These are phyloP conservation scores for Elymnias hypermnestra DNA, from an alignment of 1,140 invertebrate species.

Conservation along the genomic window DNA sequence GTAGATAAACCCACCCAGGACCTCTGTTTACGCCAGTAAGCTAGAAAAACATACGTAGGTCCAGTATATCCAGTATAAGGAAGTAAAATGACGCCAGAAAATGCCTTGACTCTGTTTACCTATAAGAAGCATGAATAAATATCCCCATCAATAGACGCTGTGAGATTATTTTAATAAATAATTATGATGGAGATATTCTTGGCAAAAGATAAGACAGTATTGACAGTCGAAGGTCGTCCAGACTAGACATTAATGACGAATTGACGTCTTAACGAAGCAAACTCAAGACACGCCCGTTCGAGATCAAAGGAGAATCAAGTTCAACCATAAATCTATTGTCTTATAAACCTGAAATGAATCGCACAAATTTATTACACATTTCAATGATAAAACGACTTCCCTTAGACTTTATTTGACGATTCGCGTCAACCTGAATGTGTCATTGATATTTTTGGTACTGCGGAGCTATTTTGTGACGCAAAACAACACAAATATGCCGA, in stretches of 20 bases:
- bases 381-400: background rate
- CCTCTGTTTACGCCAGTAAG: no score
- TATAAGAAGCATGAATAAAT: no score
- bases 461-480: no score
- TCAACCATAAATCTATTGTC: slow-evolving; percentile 13
- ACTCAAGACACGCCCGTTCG: background rate
- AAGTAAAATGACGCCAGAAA: no score
- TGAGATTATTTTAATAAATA: background rate
- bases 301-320: slow-evolving; percentile 12
- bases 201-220: slow-evolving; percentile 16
- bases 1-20: no score
- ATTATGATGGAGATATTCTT: slow-evolving; percentile 9
- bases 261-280: slow-evolving; percentile 10
- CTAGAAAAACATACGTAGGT: no score
- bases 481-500: no score
- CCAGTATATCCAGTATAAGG: no score
- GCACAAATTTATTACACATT: background rate
- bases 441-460: no score
- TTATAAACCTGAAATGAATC: background rate
- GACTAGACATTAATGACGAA: slow-evolving; percentile 16
- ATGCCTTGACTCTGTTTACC: no score
- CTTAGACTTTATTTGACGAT: no score
- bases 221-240: slow-evolving; percentile 15
- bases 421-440: no score
- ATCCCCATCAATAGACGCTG: background rate